Percentiles rank a stretch among this genome's conserved stretches.
These are phyloP conservation scores for Pachyuromys duprasi DNA, from an alignment of 2,797 vertebrate species.

Conservation along the genomic window DNA sequence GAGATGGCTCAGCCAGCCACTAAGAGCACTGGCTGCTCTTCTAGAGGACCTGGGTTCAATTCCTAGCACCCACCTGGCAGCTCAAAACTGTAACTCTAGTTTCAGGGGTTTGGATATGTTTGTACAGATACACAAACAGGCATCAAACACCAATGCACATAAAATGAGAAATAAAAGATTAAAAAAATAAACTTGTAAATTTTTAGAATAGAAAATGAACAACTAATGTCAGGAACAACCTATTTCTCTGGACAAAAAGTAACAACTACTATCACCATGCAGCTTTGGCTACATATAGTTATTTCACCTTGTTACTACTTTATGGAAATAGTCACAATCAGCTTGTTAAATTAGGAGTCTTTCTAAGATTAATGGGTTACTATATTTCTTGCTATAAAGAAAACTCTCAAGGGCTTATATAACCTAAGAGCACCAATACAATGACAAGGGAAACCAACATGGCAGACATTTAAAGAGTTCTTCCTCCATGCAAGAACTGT, in stretches of 20 bases:
- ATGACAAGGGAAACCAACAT: background rate
- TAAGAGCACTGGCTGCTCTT: no score
- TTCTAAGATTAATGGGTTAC: conserved; percentile 44
- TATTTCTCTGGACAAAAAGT: background rate
- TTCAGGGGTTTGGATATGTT: no score
- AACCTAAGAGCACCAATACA: conserved; percentile 36
- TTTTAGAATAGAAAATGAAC: background rate
- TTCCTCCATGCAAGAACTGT: background rate
- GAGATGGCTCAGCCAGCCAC: no score
- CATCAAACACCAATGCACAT: no score
- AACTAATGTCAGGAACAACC: background rate
- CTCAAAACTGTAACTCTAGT: no score
- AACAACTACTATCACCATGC: background rate
- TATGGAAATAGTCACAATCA: background rate
- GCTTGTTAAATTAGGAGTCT: conserved; percentile 16
- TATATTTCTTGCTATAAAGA: conserved; percentile 44
- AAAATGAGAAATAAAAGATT: no score
- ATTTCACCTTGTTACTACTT: background rate
- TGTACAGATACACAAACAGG: no score
- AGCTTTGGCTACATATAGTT: background rate
- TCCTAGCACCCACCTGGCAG: no score
- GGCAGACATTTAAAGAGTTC: background rate
- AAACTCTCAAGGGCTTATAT: conserved; percentile 8
- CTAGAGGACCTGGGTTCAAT: no score
- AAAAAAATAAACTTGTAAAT: background rate